A percentile compares a stretch with the other conserved stretches of the same genome.
phyloP scores from a whole-genome alignment of 2,888 invertebrate genomes.

The Ochropacha duplaris region DNA sequence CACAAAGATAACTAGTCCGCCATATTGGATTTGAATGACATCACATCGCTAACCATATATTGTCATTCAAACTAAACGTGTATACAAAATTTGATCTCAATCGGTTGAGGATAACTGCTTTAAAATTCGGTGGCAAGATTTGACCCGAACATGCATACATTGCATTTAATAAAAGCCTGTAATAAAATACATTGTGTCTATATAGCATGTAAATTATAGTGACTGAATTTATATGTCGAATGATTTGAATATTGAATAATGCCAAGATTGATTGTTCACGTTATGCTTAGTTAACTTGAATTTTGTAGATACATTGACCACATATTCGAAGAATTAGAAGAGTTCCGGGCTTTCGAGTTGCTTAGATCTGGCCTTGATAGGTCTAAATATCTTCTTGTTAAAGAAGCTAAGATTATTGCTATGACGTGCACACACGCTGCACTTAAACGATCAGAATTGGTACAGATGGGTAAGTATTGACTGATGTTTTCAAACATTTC shows the following conservation, averaged over 20 bases:
- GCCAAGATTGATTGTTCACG: not conserved
- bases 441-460: constrained; percentile 96
- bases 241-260: not conserved
- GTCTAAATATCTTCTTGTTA: constrained; percentile 97
- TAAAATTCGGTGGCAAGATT: too few relatives aligned
- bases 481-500: too few relatives aligned
- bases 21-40: too few relatives aligned
- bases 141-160: too few relatives aligned
- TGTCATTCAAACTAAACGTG: too few relatives aligned
- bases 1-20: too few relatives aligned
- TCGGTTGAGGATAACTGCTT: too few relatives aligned
- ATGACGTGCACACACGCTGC: constrained; percentile 99
- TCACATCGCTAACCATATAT: too few relatives aligned
- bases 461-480: constrained; percentile 88
- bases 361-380: constrained; percentile 97
- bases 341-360: constrained; percentile 98
- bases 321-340: constrained; percentile 98
- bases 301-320: constrained; percentile 91
- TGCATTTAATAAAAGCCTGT: too few relatives aligned
- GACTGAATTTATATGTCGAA: too few relatives aligned
- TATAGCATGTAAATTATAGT: not conserved
- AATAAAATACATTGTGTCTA: too few relatives aligned
- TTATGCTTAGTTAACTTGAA: not conserved
- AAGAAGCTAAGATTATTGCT: constrained; percentile 99
- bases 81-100: too few relatives aligned